These are phyloP conservation scores for Cephus cinctus DNA, from an alignment of 1,140 invertebrate species.

Conservation along the genomic window DNA sequence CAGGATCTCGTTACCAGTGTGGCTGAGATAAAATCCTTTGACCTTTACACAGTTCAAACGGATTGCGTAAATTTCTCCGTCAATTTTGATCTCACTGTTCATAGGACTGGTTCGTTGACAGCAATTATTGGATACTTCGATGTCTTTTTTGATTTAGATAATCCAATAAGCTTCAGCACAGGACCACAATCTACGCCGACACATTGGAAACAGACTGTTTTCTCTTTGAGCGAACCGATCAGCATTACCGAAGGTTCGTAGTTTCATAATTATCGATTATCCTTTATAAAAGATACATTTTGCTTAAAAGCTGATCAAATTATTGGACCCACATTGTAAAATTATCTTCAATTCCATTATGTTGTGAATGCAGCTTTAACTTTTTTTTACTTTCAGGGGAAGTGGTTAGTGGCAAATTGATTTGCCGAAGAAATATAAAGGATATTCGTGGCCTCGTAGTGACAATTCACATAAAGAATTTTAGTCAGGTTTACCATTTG, in stretches of 20 bases:
- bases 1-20: slow-evolving; percentile 76
- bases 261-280: background rate
- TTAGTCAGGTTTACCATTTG: slow-evolving; percentile 45
- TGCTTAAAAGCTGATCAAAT: background rate
- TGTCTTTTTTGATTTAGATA: slow-evolving; percentile 78
- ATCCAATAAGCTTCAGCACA: slow-evolving; percentile 69
- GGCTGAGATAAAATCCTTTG: slow-evolving; percentile 67
- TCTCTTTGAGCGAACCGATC: slow-evolving; percentile 80
- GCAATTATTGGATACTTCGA: slow-evolving; percentile 93
- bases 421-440: slow-evolving; percentile 61
- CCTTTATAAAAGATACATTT: background rate
- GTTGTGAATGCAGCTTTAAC: too few relatives aligned
- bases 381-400: slow-evolving; percentile 55
- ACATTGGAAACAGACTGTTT: slow-evolving; percentile 98
- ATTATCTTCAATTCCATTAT: too few relatives aligned
- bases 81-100: slow-evolving; percentile 72
- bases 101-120: slow-evolving; percentile 74
- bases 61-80: slow-evolving; percentile 80
- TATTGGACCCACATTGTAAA: too few relatives aligned
- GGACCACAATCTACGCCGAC: slow-evolving; percentile 75
- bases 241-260: slow-evolving; percentile 68
- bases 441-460: slow-evolving; percentile 62
- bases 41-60: slow-evolving; percentile 80
- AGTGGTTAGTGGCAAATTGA: slow-evolving; percentile 63
- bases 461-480: slow-evolving; percentile 52